Conservation (phyloP, 2,113 vertebrate genomes). For the Sylvia atricapilla region DNA sequence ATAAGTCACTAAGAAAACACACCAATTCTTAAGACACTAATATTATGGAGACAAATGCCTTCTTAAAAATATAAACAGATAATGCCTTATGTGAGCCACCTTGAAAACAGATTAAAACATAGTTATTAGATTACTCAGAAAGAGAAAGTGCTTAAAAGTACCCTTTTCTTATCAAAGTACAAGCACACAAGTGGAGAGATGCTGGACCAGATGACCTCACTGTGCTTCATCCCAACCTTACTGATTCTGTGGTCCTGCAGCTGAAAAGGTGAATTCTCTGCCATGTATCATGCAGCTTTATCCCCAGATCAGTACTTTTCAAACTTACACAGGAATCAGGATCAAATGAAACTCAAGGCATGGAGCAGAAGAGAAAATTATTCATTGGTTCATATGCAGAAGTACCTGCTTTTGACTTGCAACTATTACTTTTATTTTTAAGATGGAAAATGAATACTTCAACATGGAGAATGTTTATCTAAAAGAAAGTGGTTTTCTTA, state of each 20-base stretch:
- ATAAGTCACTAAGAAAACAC: neutral
- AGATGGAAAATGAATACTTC: neutral
- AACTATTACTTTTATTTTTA: neutral
- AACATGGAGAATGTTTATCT: neutral
- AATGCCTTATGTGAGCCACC: neutral
- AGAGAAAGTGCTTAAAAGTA: neutral
- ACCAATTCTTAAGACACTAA: neutral
- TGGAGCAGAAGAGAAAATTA: neutral
- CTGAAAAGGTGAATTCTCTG: neutral
- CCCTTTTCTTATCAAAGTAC: neutral
- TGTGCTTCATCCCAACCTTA: neutral
- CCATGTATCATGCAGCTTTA: neutral
- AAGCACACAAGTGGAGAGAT: neutral
- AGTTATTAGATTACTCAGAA: neutral
- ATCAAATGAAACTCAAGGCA: neutral
- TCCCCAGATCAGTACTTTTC: neutral
- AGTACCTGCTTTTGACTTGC: neutral
- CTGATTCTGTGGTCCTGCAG: neutral
- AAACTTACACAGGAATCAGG: neutral
- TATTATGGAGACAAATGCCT: neutral
- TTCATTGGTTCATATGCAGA: neutral
- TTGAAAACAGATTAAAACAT: neutral
- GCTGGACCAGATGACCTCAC: neutral
- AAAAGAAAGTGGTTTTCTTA: neutral
- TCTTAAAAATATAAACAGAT: neutral